These are phyloP conservation scores for Stichopus horrens DNA, from an alignment of 53 echinoderm and acorn worm species.

Conservation along the genomic window DNA sequence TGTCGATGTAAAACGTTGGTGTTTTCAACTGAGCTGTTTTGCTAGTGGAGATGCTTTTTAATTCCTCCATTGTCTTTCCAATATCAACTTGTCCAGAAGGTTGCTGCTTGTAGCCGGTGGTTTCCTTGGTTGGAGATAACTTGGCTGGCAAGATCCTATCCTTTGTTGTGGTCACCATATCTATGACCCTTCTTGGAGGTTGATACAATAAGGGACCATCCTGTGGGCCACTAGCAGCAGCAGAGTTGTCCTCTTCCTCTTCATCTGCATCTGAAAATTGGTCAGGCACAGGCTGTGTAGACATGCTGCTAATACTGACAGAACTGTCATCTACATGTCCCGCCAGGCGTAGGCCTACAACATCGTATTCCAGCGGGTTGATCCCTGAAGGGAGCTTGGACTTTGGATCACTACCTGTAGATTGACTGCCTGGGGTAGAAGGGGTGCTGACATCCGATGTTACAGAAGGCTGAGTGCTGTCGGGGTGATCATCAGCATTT, in stretches of 20 bases:
- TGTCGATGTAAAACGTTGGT: conserved; percentile 79
- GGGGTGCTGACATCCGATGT: conserved; percentile 76
- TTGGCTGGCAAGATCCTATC: conserved; percentile 40
- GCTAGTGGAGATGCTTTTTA: conserved; percentile 74
- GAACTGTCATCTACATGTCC: conserved; percentile 84
- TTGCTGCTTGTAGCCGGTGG: neutral
- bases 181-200: neutral
- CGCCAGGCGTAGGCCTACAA: conserved; percentile 84
- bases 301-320: conserved; percentile 63
- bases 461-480: conserved; percentile 71
- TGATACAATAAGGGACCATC: neutral
- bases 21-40: conserved; percentile 81
- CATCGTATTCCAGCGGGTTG: conserved; percentile 95
- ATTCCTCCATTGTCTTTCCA: conserved; percentile 85
- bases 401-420: conserved; percentile 61
- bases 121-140: conserved; percentile 10
- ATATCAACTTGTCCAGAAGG: conserved; percentile 73
- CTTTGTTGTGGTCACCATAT: neutral
- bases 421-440: conserved; percentile 67
- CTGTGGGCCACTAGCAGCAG: neutral
- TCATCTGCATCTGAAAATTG: conserved; percentile 98
- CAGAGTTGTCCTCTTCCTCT: conserved; percentile 52
- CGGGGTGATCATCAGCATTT: conserved; percentile 75
- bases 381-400: conserved; percentile 72
- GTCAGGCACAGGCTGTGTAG: conserved; percentile 73